Evolutionary conservation across 2,797 vertebrate species (phyloP), one percentile per base, ranked within the genome.

Genomic region (Orientallactaga sibirica): DNA sequence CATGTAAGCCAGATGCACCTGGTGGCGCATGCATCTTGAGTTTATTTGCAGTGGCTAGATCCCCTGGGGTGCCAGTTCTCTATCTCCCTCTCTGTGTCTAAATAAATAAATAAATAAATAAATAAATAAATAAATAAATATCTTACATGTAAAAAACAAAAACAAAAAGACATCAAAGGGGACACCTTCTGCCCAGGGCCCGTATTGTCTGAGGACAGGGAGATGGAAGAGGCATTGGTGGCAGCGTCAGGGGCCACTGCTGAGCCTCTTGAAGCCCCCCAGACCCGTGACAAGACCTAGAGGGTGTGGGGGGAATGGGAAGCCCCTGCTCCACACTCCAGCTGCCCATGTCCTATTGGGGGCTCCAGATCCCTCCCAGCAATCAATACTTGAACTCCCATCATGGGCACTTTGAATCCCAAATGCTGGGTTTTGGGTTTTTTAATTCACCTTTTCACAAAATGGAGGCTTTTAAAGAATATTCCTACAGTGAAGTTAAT

Each of bases 191-290:
- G 98, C 97, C 80, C 97, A 10, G 98, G 98, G 62, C 97, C 96
- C 29, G 97, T 98, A 90, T 98, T 99, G 12, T 98, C 98, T 22
- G 99, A 99, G 97, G 98, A 98, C 78, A 97, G 98, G 74, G 99
- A 99, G 78, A 98, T 98, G 90, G 98, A 98, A 33, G 98, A 98
- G 93, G 98, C 98, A 97, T 98, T 98, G 93, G 95, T 97, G 70
- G 97, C 93, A 66, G 81, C 91, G 76, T 91, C 90, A 86, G 96
- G 92, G 95, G 92, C 91, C 95, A 93, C 91, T 96, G 93, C 95
- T 88, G 91, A 96, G 91, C 87, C 95, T 79, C 86, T 83, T 0
- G 94, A 96, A 92, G 48, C 64, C 75, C 95, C 93, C 86, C 95
- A 96, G 68, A 87, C 95, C 78, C 88, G 15, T 87, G 96, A 97